phyloP scores from a whole-genome alignment of 2,113 vertebrate genomes.

The Heterotilapia buettikoferi region DNA sequence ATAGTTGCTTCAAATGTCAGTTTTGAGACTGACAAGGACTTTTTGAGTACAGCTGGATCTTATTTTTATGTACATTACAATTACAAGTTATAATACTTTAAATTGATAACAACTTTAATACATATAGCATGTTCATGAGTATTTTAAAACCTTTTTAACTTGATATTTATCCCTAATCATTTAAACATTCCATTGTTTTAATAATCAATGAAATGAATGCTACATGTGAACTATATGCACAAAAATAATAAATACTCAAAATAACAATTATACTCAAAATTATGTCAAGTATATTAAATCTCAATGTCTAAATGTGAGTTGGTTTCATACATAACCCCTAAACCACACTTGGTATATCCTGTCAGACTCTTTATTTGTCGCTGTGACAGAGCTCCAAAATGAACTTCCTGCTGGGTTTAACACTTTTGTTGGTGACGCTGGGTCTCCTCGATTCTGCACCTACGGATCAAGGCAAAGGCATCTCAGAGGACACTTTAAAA shows the following conservation, averaged over 20 bases:
- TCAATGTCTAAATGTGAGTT: neutral
- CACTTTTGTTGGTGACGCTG: constrained; percentile 58
- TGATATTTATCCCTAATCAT: neutral
- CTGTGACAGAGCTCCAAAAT: constrained; percentile 50
- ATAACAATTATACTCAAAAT: neutral
- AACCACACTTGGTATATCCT: neutral
- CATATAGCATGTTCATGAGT: neutral
- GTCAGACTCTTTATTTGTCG: neutral
- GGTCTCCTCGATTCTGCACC: constrained; percentile 58
- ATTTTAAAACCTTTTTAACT: neutral
- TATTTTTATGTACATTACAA: neutral
- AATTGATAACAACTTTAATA: neutral
- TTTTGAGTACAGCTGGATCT: neutral
- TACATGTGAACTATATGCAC: neutral
- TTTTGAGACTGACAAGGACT: neutral
- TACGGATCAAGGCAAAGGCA: neutral
- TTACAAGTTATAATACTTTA: neutral
- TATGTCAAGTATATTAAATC: neutral
- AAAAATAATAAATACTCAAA: neutral
- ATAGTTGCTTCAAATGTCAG: neutral
- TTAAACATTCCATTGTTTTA: neutral
- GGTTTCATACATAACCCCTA: neutral
- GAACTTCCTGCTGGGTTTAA: constrained; percentile 67
- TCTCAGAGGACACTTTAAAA: constrained; percentile 69
- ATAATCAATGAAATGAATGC: neutral